Conservation (phyloP, 2,113 vertebrate species). For the Pachypanchax playfairii region DNA sequence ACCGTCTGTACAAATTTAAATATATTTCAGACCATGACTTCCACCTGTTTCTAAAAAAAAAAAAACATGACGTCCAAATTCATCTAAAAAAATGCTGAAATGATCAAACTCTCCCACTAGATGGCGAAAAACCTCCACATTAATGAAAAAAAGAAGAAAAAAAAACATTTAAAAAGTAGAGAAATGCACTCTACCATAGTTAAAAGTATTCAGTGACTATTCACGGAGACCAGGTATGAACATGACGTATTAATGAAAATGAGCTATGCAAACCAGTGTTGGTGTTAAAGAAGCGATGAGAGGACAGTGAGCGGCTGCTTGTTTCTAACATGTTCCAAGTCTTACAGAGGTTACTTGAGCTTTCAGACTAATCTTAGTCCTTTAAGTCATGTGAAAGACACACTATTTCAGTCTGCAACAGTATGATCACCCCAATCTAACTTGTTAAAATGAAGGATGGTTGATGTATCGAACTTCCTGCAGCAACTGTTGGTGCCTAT, state of each 20-base stretch:
- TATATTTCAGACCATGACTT: too few relatives aligned
- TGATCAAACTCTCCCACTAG: too few relatives aligned
- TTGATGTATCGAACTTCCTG: conserved; percentile 46
- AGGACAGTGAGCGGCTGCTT: conserved; percentile 13
- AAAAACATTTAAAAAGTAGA: too few relatives aligned
- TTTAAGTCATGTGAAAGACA: conserved; percentile 63
- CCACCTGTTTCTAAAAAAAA: too few relatives aligned
- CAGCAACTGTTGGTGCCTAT: conserved; percentile 4
- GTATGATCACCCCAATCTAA: conserved; percentile 64
- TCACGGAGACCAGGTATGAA: not conserved
- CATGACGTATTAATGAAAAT: not conserved
- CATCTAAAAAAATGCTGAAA: too few relatives aligned
- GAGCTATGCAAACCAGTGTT: conserved; percentile 4
- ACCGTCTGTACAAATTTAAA: too few relatives aligned
- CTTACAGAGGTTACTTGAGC: conserved; percentile 61
- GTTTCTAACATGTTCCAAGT: conserved; percentile 42
- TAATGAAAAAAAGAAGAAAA: too few relatives aligned
- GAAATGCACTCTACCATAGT: too few relatives aligned
- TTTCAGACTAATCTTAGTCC: conserved; percentile 70
- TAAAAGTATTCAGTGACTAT: not conserved
- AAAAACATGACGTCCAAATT: too few relatives aligned
- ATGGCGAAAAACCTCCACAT: too few relatives aligned
- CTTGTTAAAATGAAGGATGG: conserved; percentile 52
- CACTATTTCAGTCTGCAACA: conserved; percentile 44
- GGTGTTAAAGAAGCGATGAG: conserved; percentile 12